A percentile compares a stretch with the other conserved stretches of the same genome.
These are phyloP conservation scores for Zaprionus capensis DNA, from an alignment of 1,140 invertebrate species.

Conservation along the genomic window DNA sequence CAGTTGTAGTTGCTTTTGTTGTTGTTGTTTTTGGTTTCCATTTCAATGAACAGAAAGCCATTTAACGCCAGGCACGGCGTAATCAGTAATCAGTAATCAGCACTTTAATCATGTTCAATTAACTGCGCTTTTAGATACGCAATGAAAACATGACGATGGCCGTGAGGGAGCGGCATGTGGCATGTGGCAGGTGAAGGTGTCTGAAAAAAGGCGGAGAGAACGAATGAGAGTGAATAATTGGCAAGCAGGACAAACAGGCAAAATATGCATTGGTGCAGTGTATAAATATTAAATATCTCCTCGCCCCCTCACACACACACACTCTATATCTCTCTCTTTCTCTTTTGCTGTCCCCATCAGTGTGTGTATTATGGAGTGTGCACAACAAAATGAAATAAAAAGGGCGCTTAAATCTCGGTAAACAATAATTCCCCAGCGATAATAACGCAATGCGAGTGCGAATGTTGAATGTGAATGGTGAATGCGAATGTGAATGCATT, in stretches of 20 bases:
- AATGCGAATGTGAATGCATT: conserved; percentile 43
- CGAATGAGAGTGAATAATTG: conserved; percentile 56
- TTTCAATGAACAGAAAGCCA: conserved; percentile 29
- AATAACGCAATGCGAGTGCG: conserved; percentile 52
- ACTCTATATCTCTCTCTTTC: not conserved
- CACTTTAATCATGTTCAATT: conserved; percentile 58
- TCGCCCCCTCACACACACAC: conserved; percentile 16
- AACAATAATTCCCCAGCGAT: conserved; percentile 80
- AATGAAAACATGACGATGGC: conserved; percentile 22
- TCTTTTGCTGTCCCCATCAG: not conserved
- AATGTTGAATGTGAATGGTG: conserved; percentile 23
- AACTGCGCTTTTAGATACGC: conserved; percentile 56
- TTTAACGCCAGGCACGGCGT: conserved; percentile 28
- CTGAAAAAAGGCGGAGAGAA: conserved; percentile 17
- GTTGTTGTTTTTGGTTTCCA: conserved; percentile 20
- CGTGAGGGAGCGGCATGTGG: not conserved
- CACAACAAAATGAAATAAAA: conserved; percentile 29
- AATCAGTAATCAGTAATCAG: conserved; percentile 33
- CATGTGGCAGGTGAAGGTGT: not conserved
- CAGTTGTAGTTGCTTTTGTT: not conserved
- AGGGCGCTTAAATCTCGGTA: conserved; percentile 74
- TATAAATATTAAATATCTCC: conserved; percentile 71
- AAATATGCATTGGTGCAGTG: conserved; percentile 37
- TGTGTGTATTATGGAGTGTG: conserved; percentile 4
- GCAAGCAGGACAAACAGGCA: conserved; percentile 26